phyloP scores from a whole-genome alignment of 1,140 invertebrate species.

The Forficula auricularia region DNA sequence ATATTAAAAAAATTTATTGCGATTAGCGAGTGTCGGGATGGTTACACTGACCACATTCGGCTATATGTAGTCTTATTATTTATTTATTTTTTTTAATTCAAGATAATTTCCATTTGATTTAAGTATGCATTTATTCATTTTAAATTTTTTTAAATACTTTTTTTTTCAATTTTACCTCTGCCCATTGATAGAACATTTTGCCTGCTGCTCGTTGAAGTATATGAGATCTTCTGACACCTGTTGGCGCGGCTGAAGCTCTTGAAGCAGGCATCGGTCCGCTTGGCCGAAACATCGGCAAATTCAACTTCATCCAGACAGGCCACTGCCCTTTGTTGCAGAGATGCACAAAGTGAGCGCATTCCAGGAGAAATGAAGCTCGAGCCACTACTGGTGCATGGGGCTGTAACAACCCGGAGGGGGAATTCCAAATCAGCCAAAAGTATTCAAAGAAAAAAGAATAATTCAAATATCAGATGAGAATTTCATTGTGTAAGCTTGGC shows the following conservation, averaged over 20 bases:
- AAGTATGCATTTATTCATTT: too few relatives aligned
- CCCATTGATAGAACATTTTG: constrained; percentile 94
- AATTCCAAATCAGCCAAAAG: background rate
- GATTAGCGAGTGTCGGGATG: too few relatives aligned
- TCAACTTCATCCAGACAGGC: constrained; percentile 88
- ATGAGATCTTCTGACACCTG: constrained; percentile 50
- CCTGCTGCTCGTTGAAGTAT: constrained; percentile 80
- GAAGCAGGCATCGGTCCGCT: constrained; percentile 41
- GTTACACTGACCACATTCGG: too few relatives aligned
- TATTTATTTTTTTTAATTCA: too few relatives aligned
- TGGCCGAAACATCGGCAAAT: constrained; percentile 58
- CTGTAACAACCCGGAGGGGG: too few relatives aligned
- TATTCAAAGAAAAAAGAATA: background rate
- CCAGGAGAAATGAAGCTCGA: constrained; percentile 74
- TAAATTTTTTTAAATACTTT: too few relatives aligned
- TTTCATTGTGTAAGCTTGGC: too few relatives aligned
- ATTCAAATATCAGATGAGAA: too few relatives aligned
- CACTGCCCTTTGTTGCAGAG: constrained; percentile 94
- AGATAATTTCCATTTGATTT: too few relatives aligned
- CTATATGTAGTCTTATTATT: too few relatives aligned
- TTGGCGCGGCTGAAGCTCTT: constrained; percentile 24
- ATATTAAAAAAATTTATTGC: too few relatives aligned
- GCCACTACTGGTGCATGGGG: constrained; percentile 83
- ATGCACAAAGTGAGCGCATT: constrained; percentile 92
- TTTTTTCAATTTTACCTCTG: constrained; percentile 45